Evolutionary conservation across 2,888 invertebrate genomes (phyloP).

Genomic region (Deilephila elpenor): DNA sequence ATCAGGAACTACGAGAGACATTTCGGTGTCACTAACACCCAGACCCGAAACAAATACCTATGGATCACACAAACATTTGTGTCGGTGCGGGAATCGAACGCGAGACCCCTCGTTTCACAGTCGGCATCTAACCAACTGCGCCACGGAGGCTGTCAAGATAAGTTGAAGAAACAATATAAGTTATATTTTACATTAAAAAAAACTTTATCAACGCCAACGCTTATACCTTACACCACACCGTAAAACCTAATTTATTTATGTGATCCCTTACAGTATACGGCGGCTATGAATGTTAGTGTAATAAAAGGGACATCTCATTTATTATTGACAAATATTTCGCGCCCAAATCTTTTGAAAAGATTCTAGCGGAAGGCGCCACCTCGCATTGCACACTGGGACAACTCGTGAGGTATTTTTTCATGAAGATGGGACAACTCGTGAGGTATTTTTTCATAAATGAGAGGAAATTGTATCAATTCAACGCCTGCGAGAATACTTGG

Average conservation of each 20-base stretch:
- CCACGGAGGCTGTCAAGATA: no score
- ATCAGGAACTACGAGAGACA: no score
- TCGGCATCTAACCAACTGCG: no score
- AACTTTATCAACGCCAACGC: conserved; percentile 22
- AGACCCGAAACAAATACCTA: no score
- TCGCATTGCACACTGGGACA: conserved; percentile 65
- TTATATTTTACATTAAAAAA: neutral
- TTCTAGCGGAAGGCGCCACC: conserved; percentile 80
- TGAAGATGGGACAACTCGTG: conserved; percentile 42
- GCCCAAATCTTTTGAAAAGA: conserved; percentile 61
- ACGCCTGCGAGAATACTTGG: conserved; percentile 17
- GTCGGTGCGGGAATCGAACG: no score
- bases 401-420: conserved; percentile 54
- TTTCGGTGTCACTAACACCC: no score
- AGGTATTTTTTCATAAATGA: conserved; percentile 60
- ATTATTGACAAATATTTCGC: conserved; percentile 84
- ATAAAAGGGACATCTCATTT: conserved; percentile 83
- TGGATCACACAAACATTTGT: no score
- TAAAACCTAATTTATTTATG: conserved; percentile 63
- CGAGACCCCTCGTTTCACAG: no score
- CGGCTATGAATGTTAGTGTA: conserved; percentile 68
- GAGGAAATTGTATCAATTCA: conserved; percentile 68
- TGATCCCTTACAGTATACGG: conserved; percentile 63
- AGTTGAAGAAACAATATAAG: neutral
- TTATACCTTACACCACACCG: conserved; percentile 41